A percentile compares a stretch with the other conserved stretches of the same genome.
These are phyloP conservation scores for Lasioglossum morio DNA, from an alignment of 2,888 invertebrate genomes.

Conservation along the genomic window DNA sequence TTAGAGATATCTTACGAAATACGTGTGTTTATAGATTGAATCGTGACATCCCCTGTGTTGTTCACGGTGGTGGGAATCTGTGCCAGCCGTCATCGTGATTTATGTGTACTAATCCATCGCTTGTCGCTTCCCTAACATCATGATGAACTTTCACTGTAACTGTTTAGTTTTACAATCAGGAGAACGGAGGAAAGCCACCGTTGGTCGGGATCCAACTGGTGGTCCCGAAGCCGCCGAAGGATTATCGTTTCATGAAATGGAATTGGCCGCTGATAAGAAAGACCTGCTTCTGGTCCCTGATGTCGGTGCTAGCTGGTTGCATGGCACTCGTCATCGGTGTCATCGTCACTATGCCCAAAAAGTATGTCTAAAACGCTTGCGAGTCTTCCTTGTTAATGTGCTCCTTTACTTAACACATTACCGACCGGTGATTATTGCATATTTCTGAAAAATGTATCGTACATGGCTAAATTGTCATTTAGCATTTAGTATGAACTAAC, in stretches of 20 bases:
- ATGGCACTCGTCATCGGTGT: constrained; percentile 90
- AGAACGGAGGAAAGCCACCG: constrained; percentile 84
- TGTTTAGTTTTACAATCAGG: constrained; percentile 84
- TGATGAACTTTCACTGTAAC: constrained; percentile 65
- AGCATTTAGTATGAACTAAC: no score
- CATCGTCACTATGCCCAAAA: constrained; percentile 90
- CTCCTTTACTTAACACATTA: no score
- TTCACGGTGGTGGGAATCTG: not conserved
- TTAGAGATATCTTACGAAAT: not conserved
- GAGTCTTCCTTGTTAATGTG: no score
- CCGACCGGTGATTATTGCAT: no score
- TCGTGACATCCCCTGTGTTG: not conserved
- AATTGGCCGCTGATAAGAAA: constrained; percentile 93
- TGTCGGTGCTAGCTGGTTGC: constrained; percentile 90
- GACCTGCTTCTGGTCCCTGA: constrained; percentile 90
- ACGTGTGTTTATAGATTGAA: not conserved
- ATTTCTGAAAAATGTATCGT: no score
- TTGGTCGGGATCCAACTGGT: constrained; percentile 84
- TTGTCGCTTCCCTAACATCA: constrained; percentile 71
- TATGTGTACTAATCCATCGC: constrained; percentile 69
- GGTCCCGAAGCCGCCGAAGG: constrained; percentile 83
- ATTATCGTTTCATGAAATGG: constrained; percentile 89
- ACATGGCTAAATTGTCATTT: no score
- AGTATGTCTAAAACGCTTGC: no score
- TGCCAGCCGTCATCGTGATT: not conserved